Percentiles rank a stretch among this genome's conserved stretches.
Evolutionary conservation across 2,113 vertebrate genomes (phyloP).

Genomic region (Nannospalax galili): DNA sequence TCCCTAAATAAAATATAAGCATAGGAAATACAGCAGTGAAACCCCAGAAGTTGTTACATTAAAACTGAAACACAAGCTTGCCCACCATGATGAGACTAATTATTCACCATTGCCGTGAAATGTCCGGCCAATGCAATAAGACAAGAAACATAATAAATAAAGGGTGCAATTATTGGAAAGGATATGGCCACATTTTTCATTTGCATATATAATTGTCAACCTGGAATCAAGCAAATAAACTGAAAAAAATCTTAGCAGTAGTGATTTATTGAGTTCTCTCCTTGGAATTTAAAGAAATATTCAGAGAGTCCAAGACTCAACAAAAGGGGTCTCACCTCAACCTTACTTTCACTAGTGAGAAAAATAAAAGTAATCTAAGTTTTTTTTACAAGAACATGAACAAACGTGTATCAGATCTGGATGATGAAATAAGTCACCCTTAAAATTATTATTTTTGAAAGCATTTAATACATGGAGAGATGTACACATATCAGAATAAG

Average conservation of each 20-base stretch:
- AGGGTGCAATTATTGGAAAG: constrained; percentile 50
- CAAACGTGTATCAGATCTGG: not conserved
- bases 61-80: constrained; percentile 57
- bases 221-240: constrained; percentile 50
- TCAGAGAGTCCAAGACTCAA: constrained; percentile 16
- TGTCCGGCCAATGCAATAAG: constrained; percentile 77
- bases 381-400: not conserved
- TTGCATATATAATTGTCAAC: not conserved
- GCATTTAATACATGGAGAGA: constrained; percentile 44
- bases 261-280: not conserved
- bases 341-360: constrained; percentile 2
- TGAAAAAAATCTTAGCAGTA: constrained; percentile 18
- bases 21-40: constrained; percentile 28
- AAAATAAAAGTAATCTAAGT: not conserved
- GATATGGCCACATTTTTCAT: constrained; percentile 52
- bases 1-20: constrained; percentile 72
- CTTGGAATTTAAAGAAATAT: constrained; percentile 46
- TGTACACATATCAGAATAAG: not conserved
- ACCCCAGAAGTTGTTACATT: constrained; percentile 32
- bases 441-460: constrained; percentile 33
- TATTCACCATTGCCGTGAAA: constrained; percentile 57
- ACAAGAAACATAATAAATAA: constrained; percentile 79
- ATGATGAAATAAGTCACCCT: not conserved
- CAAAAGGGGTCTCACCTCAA: not conserved
- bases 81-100: constrained; percentile 30